Conservation (phyloP, 2,797 vertebrate genomes). For the Brotula barbata region DNA sequence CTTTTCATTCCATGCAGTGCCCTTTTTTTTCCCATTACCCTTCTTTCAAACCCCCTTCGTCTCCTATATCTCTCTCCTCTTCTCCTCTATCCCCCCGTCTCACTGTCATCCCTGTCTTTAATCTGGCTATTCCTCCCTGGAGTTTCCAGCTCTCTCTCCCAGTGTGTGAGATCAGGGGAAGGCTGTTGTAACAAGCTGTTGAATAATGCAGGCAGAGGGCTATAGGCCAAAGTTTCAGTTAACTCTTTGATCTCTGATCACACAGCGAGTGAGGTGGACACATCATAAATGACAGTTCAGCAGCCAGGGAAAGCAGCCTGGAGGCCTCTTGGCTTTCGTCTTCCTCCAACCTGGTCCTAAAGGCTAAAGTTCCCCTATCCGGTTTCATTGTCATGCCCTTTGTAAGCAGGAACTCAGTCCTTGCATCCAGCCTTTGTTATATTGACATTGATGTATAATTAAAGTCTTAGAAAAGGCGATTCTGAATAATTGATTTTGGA, state of each 20-base stretch:
- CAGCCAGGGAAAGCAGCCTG: constrained; percentile 52
- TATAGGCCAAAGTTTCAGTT: constrained; percentile 73
- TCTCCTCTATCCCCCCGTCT: constrained; percentile 35
- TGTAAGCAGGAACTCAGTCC: constrained; percentile 47
- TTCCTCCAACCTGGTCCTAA: constrained; percentile 42
- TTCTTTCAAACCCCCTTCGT: constrained; percentile 39
- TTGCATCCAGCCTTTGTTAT: constrained; percentile 66
- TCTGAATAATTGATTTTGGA: constrained; percentile 80
- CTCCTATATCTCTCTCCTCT: constrained; percentile 51
- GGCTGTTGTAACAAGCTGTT: constrained; percentile 76
- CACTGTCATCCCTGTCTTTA: constrained; percentile 58
- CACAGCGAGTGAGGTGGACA: constrained; percentile 60
- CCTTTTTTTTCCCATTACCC: constrained; percentile 12
- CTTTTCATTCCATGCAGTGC: constrained; percentile 58
- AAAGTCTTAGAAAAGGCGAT: constrained; percentile 72
- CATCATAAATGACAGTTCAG: constrained; percentile 64
- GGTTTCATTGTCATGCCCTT: constrained; percentile 61
- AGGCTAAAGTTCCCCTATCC: constrained; percentile 59
- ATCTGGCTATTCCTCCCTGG: constrained; percentile 64
- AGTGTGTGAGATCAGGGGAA: constrained; percentile 70
- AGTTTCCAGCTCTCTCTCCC: constrained; percentile 61
- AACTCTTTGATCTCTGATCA: constrained; percentile 78
- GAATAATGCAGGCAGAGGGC: constrained; percentile 77
- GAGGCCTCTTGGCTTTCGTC: constrained; percentile 46
- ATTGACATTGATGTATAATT: constrained; percentile 82